phyloP scores from a whole-genome alignment of 2,888 invertebrate genomes.

The Cyaniris semiargus region DNA sequence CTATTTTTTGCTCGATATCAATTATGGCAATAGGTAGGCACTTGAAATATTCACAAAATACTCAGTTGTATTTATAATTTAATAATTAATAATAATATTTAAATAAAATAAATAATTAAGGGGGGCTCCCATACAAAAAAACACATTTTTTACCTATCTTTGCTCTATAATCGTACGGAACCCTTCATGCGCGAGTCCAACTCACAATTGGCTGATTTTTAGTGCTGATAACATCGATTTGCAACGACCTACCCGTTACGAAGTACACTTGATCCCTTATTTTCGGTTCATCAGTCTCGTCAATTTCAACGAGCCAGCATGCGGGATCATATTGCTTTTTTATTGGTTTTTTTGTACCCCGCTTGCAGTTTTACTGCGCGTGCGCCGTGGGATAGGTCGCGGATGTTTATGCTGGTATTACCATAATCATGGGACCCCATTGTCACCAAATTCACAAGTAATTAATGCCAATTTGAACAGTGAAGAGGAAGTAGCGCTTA shows the following conservation, averaged over 20 bases:
- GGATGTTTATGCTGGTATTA: conserved; percentile 78
- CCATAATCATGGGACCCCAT: conserved; percentile 59
- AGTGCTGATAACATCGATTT: conserved; percentile 20
- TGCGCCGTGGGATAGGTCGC: conserved; percentile 76
- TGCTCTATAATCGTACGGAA: too few species aligned
- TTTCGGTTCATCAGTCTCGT: conserved; percentile 71
- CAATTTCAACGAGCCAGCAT: conserved; percentile 78
- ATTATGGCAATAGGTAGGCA: too few species aligned
- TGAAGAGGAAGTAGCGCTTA: neutral
- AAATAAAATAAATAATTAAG: too few species aligned
- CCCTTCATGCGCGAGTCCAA: too few species aligned
- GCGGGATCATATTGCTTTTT: conserved; percentile 80
- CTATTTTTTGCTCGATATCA: too few species aligned
- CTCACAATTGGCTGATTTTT: too few species aligned
- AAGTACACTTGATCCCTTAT: conserved; percentile 42
- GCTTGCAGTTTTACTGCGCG: conserved; percentile 70
- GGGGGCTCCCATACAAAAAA: too few species aligned
- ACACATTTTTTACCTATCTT: too few species aligned
- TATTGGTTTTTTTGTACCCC: conserved; percentile 73
- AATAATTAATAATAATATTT: too few species aligned
- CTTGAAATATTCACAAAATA: too few species aligned
- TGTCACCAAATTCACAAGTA: conserved; percentile 45
- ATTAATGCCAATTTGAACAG: neutral
- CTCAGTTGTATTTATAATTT: too few species aligned
- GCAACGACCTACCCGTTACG: conserved; percentile 6